phyloP scores from a whole-genome alignment of 2,888 invertebrate species.

The Oscheius onirici region DNA sequence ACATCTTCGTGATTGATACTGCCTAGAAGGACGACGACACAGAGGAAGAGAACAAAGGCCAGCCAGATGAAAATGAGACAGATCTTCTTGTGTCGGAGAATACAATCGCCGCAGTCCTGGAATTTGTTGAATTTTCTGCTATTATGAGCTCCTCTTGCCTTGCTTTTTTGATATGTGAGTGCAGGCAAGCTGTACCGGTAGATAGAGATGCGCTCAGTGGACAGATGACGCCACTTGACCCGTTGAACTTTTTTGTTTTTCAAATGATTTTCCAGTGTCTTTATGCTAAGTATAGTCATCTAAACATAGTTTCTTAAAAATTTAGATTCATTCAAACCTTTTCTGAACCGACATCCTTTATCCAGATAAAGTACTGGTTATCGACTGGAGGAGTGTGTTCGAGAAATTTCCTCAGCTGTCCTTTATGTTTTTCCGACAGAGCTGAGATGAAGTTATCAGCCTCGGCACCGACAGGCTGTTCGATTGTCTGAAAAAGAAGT shows the following conservation, averaged over 20 bases:
- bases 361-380: constrained; percentile 55
- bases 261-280: constrained; percentile 54
- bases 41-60: constrained; percentile 52
- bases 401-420: constrained; percentile 45
- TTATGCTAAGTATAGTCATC: constrained; percentile 54
- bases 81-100: constrained; percentile 46
- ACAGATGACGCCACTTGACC: constrained; percentile 57
- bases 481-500: constrained; percentile 10
- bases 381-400: constrained; percentile 53
- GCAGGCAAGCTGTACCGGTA: constrained; percentile 55
- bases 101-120: constrained; percentile 27
- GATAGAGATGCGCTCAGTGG: constrained; percentile 50
- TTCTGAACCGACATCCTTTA: constrained; percentile 39
- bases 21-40: constrained; percentile 52
- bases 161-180: constrained; percentile 45
- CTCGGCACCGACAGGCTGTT: constrained; percentile 55
- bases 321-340: neutral
- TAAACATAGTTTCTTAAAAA: constrained; percentile 23
- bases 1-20: constrained; percentile 46
- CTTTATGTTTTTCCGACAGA: constrained; percentile 48
- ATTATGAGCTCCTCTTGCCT: neutral
- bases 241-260: constrained; percentile 51
- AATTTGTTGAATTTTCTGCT: neutral
- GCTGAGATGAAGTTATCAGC: constrained; percentile 54
- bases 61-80: constrained; percentile 53